Base-by-base conservation (phyloP, 2,113 vertebrate species). In the Perca flavescens region DNA sequence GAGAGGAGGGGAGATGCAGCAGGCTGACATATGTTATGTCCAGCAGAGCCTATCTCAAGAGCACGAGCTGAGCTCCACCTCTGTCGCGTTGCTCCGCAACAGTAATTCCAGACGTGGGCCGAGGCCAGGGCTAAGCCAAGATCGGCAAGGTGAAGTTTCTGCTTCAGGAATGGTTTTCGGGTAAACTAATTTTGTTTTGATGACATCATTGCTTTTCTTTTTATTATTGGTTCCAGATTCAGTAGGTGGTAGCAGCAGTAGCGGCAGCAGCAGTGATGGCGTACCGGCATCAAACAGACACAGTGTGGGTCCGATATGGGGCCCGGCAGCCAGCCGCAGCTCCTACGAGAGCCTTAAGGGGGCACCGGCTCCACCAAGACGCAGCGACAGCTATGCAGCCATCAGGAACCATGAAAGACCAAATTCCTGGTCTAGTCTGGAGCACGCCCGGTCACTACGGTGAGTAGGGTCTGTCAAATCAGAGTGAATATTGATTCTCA, bases 381-480 rank as follows among this genome's bases (percentile, higher is more conserved):
- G 97, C 80, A 99, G 97, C 0, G 98, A 99, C 91, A 99, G 98
- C 86, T 99, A 97, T 0, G 93, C 95, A 0, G 97, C 96, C 70
- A 96, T 93, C 84, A 95, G 95, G 84, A 96, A 97, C 80, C 97
- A 97, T 0, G 92, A 93, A 16, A 96, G 96, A 43, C 97, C 98
- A 3, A 94, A 94, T 90, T 97, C 97, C 5, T 98, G 97, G 92
- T 91, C 96, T 0, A 96, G 95, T 86, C 92, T 96, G 0, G 98
- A 99, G 34, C 95, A 96, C 2, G 94, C 82, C 57, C 96, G 96
- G 28, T 90, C 94, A 1, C 89, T 94, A 34, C 60, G 93, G 93
- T 93, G 34, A 67, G 84, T 10, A 11, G 3, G 13, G 1, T 21
- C 40, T 6, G 8, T 68, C 8, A n/a, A 28, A 47, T 16, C 6